Base-by-base conservation (phyloP, 2,113 vertebrate species). In the Cyprinodon tularosa region DNA sequence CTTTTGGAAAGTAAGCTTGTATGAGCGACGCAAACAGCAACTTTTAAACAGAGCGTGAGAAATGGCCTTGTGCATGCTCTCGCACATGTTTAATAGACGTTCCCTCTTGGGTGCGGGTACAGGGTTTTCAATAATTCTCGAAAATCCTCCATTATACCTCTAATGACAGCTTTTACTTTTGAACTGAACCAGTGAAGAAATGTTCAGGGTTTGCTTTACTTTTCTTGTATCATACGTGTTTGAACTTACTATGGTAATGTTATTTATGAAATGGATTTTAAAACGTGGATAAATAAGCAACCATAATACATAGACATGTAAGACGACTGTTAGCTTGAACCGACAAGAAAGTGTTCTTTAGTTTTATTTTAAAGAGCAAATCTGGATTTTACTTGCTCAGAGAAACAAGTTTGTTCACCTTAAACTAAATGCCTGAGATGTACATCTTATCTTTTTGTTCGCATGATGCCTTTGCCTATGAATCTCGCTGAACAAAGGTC, bases 351-450 rank as follows among this genome's bases (percentile, higher is more conserved):
- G 57, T 44, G 29, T 47, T 60, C 20, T 12, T 73, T 0, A 2
- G 64, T 42, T 68, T 11, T 47, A 1, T 72, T 45, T 53, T 20
- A 36, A 53, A 59, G 1, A 62, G 53, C 22, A 22, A 57, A 60
- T 13, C n/a, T 66, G 64, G 13, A n/a, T 53, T 42, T 76, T 48
- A 20, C 37, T 13, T 62, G 45, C 79, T 12, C 40, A 79, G 22
- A 45, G 57, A 64, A 81, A 80, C 69, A 71, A 60, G 74, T 87
- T 81, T 66, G 36, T 0, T 29, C 37, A 61, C 72, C 60, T 76
- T 83, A 84, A 67, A 77, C 81, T 44, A 67, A 72, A 68, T 78
- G n/a, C 40, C 29, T 3, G 57, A 76, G 50, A 76, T 70, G 15
- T 74, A 11, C 65, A 47, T 77, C 14, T 48, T 45, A n/a, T 78